Conservation (phyloP, 2,888 invertebrate species). For the Saturnia japonica region DNA sequence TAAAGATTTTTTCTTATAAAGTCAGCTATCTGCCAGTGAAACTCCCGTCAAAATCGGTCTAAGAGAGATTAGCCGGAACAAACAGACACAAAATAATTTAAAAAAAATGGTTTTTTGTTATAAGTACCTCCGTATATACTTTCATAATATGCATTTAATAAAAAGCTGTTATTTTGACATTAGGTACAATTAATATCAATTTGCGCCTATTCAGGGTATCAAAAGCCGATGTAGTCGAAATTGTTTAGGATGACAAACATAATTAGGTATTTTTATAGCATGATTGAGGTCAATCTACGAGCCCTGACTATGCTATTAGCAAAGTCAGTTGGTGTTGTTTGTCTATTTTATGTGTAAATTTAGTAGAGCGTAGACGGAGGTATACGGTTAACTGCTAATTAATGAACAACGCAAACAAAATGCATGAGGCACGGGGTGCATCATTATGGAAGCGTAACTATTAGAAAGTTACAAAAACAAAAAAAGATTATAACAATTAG, state of each 20-base stretch:
- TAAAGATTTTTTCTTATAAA: too few species aligned
- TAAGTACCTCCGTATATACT: too few species aligned
- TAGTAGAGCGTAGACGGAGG: conserved; percentile 7
- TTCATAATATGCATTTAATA: too few species aligned
- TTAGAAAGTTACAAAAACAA: background rate
- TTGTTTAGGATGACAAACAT: background rate
- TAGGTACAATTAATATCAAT: too few species aligned
- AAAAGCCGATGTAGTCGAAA: too few species aligned
- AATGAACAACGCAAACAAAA: background rate
- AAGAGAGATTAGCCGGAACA: too few species aligned
- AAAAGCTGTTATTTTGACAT: too few species aligned
- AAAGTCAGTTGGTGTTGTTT: background rate
- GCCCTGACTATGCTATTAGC: conserved; percentile 6
- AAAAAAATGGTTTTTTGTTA: too few species aligned
- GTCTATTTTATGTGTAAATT: conserved; percentile 4
- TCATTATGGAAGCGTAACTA: background rate
- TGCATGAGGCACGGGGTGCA: background rate
- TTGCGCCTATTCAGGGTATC: too few species aligned
- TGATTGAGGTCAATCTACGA: background rate
- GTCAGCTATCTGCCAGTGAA: too few species aligned
- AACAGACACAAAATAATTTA: too few species aligned
- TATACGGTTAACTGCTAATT: conserved; percentile 11
- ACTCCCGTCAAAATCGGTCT: too few species aligned
- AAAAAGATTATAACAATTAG: background rate
- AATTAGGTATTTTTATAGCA: background rate